These are phyloP conservation scores for Hyperoplus immaculatus DNA, from an alignment of 2,797 vertebrate species.

Conservation along the genomic window DNA sequence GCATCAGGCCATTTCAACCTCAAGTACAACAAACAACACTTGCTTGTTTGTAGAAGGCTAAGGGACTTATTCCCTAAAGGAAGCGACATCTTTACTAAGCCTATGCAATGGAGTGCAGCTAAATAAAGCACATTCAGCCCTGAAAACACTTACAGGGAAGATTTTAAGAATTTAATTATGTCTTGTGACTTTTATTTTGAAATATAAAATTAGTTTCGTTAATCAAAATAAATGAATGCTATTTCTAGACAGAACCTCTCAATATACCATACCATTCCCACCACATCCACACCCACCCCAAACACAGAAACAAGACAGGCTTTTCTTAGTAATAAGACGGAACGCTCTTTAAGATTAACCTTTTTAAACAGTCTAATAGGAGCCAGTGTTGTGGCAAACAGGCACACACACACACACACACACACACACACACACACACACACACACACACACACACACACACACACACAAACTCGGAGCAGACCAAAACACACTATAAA, in stretches of 20 bases:
- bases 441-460: neutral
- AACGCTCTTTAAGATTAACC: neutral
- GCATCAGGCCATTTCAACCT: neutral
- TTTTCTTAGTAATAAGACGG: neutral
- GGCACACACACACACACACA: neutral
- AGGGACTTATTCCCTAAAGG: no score
- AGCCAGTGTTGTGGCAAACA: conserved; percentile 9
- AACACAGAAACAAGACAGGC: neutral
- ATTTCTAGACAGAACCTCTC: no score
- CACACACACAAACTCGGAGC: neutral
- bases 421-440: no score
- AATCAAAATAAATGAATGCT: no score
- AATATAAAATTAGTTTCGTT: no score
- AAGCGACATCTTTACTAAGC: no score
- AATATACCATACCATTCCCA: no score
- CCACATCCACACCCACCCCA: neutral
- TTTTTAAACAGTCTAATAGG: neutral
- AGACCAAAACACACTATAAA: neutral
- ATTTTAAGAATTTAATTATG: no score
- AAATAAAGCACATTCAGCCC: neutral
- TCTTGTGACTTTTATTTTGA: no score
- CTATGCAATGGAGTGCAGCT: neutral
- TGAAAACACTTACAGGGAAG: neutral
- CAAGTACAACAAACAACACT: neutral
- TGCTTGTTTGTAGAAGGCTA: neutral